Base-by-base conservation (phyloP, 2,113 vertebrate genomes). In the Phalacrocorax aristotelis region DNA sequence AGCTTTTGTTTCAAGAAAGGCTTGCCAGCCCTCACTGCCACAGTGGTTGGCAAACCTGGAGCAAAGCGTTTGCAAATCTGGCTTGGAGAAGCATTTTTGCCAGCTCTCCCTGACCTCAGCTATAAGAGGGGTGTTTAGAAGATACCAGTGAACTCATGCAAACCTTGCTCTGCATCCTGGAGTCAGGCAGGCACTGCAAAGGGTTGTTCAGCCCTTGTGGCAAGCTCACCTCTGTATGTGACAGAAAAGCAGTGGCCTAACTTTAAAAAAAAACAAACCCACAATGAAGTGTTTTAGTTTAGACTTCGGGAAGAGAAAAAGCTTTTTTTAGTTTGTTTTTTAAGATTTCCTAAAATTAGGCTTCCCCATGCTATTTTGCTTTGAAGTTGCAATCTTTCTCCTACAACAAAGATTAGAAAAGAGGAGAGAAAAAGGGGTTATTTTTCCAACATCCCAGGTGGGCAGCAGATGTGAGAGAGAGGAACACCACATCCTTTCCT, bases 21-120 rank as follows among this genome's bases (percentile, higher is more conserved):
- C 90, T 86, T 48, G 34, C 76, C 83, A 64, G 96, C 26, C 7
- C 70, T 75, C 34, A 48, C 77, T 94, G 97, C 96, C 81, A 89
- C 10, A 13, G 93, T 15, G 62, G 76, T 94, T 89, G 84, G 96
- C 90, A 62, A 88, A 79, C 42, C 87, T 5, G 22, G 51, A 77
- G 79, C 80, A 89, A 51, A 95, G 40, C 3, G 30, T 10, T 62
- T 84, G 69, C 85, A 91, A 86, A 76, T 18, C 62, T 64, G 74
- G 61, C 57, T 71, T 70, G 32, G 62, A 83, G 95, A 94, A 95
- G 32, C n/a, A 42, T 25, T 92, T 44, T 79, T 68, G 32, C 38
- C 32, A 34, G 49, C 79, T 77, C 38, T 92, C 57, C 68, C 65
- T 8, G 5, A 76, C 23, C 44, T 84, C 72, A 51, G 44, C 69